These are phyloP conservation scores for Martes martes DNA, from an alignment of 2,113 vertebrate species.

Conservation along the genomic window DNA sequence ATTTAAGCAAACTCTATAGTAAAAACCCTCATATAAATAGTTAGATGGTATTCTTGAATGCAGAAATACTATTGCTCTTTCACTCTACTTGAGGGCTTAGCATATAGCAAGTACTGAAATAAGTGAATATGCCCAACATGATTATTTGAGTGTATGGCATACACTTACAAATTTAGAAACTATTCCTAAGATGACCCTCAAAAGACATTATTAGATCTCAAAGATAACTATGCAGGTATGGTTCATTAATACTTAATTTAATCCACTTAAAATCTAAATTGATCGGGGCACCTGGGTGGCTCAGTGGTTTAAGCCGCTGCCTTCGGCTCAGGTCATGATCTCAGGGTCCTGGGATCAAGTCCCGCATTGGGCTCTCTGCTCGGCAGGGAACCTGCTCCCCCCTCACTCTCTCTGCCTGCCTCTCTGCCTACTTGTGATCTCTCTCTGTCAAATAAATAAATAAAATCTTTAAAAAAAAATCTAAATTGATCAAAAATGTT, in stretches of 20 bases:
- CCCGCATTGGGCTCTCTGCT: too few species aligned
- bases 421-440: too few species aligned
- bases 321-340: too few species aligned
- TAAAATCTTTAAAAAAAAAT: not conserved
- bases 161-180: conserved; percentile 29
- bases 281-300: not conserved
- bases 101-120: not conserved
- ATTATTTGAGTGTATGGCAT: not conserved
- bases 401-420: too few species aligned
- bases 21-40: not conserved
- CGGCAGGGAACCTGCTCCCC: too few species aligned
- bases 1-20: conserved; percentile 17
- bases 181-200: not conserved
- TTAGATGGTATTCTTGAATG: not conserved
- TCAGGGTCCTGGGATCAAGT: too few species aligned
- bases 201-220: not conserved
- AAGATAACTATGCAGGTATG: not conserved
- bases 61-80: not conserved
- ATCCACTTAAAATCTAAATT: conserved; percentile 4
- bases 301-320: too few species aligned
- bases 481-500: not conserved
- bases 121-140: not conserved
- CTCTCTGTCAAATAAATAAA: too few species aligned
- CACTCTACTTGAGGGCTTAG: not conserved
- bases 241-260: conserved; percentile 15